These are phyloP conservation scores for Neoaliturus tenellus DNA, from an alignment of 2,888 invertebrate genomes.

Conservation along the genomic window DNA sequence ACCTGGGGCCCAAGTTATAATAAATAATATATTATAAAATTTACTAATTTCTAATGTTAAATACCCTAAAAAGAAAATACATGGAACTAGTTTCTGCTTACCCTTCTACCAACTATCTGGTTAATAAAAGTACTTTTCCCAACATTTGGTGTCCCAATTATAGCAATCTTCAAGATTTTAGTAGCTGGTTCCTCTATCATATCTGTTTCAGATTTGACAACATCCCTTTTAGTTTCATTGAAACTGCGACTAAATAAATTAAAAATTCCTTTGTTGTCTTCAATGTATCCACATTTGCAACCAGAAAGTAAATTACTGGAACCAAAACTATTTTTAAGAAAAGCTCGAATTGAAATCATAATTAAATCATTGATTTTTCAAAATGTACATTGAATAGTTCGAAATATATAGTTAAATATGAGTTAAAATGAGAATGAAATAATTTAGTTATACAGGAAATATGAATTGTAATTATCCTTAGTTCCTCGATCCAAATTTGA, in stretches of 20 bases:
- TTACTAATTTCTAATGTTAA: too few relatives aligned
- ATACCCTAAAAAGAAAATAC: too few relatives aligned
- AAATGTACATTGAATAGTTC: too few relatives aligned
- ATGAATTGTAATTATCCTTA: too few relatives aligned
- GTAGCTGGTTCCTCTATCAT: not conserved
- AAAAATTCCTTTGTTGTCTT: not conserved
- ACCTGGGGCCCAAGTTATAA: too few relatives aligned
- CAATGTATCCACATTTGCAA: not conserved
- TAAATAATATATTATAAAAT: too few relatives aligned
- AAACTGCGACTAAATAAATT: not conserved
- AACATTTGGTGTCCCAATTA: conserved; percentile 95
- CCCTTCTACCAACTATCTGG: conserved; percentile 86
- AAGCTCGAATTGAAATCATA: not conserved
- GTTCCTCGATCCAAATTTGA: too few relatives aligned
- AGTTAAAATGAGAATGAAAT: too few relatives aligned
- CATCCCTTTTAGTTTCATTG: not conserved
- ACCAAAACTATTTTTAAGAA: not conserved
- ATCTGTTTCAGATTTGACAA: not conserved
- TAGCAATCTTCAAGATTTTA: conserved; percentile 83
- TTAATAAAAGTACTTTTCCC: conserved; percentile 98
- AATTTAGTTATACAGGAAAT: too few relatives aligned
- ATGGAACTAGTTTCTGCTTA: conserved; percentile 73
- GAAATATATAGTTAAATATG: too few relatives aligned
- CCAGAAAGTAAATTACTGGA: not conserved
- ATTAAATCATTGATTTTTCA: not conserved